Conservation (phyloP, 2,797 vertebrate genomes). For the Hoplostethus atlanticus region DNA sequence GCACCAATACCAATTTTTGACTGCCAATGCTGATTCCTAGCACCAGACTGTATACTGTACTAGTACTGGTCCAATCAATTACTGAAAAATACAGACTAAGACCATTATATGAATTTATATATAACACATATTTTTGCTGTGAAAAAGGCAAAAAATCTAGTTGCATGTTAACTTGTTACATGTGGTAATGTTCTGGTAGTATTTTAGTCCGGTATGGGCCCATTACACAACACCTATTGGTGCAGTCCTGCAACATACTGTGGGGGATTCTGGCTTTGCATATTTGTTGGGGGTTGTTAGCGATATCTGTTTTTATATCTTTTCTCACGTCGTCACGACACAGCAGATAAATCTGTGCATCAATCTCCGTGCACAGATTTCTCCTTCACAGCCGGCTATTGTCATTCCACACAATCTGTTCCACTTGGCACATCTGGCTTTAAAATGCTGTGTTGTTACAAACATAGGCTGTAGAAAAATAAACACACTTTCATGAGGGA, state of each 20-base stretch:
- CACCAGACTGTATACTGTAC: background rate
- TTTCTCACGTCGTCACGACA: conserved; percentile 46
- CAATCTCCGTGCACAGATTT: background rate
- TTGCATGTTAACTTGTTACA: too few relatives aligned
- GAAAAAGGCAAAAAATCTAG: too few relatives aligned
- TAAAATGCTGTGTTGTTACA: conserved; percentile 55
- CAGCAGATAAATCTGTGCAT: conserved; percentile 9
- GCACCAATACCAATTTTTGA: background rate
- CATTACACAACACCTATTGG: too few relatives aligned
- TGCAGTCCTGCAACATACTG: conserved; percentile 3
- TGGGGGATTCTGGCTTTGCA: conserved; percentile 7
- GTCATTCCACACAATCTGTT: conserved; percentile 51
- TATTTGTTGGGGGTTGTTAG: conserved; percentile 12
- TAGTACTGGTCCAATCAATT: background rate
- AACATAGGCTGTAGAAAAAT: conserved; percentile 51
- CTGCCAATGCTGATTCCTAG: background rate
- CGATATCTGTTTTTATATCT: conserved; percentile 27
- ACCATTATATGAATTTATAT: too few relatives aligned
- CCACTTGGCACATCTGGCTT: conserved; percentile 52
- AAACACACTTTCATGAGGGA: conserved; percentile 68
- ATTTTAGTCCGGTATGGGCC: conserved; percentile 35
- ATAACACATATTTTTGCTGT: too few relatives aligned
- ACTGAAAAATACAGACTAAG: background rate
- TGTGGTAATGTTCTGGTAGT: background rate
- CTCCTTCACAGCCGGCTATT: conserved; percentile 20